Percentiles rank a stretch among this genome's conserved stretches.
These are phyloP conservation scores for Strix occidentalis DNA, from an alignment of 2,797 vertebrate genomes.

Conservation along the genomic window DNA sequence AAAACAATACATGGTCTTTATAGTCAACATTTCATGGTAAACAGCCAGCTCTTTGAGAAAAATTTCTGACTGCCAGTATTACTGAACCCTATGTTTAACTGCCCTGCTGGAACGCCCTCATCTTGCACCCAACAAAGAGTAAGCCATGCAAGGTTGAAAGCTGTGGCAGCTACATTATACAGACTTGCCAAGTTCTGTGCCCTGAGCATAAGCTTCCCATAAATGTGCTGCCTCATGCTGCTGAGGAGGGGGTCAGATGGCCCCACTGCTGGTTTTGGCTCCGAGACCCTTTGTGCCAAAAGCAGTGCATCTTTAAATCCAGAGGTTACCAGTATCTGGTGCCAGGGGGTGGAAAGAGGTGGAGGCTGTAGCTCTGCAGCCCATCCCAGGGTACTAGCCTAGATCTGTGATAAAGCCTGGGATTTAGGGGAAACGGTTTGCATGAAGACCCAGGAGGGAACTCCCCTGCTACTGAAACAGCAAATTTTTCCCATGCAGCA, in stretches of 20 bases:
- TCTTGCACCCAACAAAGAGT: neutral
- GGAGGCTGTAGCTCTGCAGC: neutral
- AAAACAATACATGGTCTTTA: neutral
- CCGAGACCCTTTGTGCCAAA: neutral
- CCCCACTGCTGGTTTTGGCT: neutral
- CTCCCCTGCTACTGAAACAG: slow-evolving; percentile 17
- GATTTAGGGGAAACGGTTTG: neutral
- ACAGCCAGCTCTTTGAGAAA: neutral
- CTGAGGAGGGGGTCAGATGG: rapidly evolving
- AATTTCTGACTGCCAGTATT: neutral
- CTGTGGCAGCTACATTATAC: neutral
- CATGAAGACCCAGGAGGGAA: slow-evolving; percentile 19
- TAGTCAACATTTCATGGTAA: neutral
- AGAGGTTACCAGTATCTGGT: neutral
- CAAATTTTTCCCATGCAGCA: neutral
- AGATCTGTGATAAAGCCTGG: slow-evolving; percentile 16
- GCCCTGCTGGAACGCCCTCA: rapidly evolving
- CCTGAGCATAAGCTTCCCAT: neutral
- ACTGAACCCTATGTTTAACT: neutral
- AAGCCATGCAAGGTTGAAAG: neutral
- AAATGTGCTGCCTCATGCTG: neutral
- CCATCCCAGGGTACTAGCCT: neutral
- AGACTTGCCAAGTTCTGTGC: neutral
- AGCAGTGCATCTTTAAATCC: neutral
- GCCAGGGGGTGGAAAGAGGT: neutral